Evolutionary conservation across 2,113 vertebrate species (phyloP), one percentile per base, ranked within the genome.

Genomic region (Rhea pennata): DNA sequence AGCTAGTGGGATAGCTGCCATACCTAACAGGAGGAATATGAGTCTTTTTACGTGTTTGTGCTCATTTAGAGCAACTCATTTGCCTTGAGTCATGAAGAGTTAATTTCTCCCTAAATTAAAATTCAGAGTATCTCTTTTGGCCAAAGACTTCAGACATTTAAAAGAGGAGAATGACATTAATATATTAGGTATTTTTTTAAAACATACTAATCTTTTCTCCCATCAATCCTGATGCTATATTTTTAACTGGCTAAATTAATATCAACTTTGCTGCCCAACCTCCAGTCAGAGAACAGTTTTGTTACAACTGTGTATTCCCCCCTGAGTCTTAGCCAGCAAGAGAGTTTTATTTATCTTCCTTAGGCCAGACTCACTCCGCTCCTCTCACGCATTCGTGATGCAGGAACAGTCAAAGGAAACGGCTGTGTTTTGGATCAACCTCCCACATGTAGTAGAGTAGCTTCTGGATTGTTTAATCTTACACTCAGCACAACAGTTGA

Each of bases 401-500:
- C 19, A 7, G 94, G 89, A 72, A 36, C 82, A 15, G 65, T 13
- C 0, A 13, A 65, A 59, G 69, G 87, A 56, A 78, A 65, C 16
- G 20, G 42, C 93, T 33, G 89, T 42, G 66, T 67, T 93, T 86
- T 31, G 53, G 81, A 33, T 79, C 81, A 72, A 87, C 89, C 66
- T 78, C 86, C 81, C 84, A 81, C 42, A 1, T 20, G 0, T 42
- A 21, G 86, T 75, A 31, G 29, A 88, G 72, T 92, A 54, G 92
- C 92, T 79, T 4, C 80, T 16, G 84, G 65, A 39, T 0, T 56
- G 2, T 27, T 75, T 21, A 15, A 2, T 72, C 27, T 84, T 3
- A 12, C 4, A 1, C 86, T 39, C 27, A 0, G 29, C 1, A 12
- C 54, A 3, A 9, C 1, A 20, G 8, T 66, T 13, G 84, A 56